phyloP scores from a whole-genome alignment of 1,140 invertebrate species.

The Patella vulgata region DNA sequence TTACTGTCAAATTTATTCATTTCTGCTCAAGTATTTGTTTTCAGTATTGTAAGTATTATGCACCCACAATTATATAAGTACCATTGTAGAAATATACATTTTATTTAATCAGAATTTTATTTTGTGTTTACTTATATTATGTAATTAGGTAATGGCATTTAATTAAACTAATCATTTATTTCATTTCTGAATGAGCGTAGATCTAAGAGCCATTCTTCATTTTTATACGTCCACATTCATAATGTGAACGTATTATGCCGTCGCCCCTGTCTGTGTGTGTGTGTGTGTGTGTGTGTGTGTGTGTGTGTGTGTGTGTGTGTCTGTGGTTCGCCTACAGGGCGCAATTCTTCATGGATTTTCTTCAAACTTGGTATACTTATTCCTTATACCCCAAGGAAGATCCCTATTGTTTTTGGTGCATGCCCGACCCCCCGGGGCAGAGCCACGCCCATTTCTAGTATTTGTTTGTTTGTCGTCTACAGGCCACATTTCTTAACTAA shows the following conservation, averaged over 20 bases:
- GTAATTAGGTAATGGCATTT: constrained; percentile 3
- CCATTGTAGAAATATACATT: not conserved
- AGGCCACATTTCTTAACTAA: no score
- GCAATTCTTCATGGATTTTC: no score
- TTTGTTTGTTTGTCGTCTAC: no score
- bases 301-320: constrained; percentile 26
- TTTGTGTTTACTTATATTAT: not conserved
- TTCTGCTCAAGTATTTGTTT: not conserved
- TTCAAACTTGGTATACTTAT: no score
- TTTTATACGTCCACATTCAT: no score
- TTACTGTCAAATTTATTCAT: not conserved
- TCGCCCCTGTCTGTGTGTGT: no score
- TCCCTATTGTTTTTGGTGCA: no score
- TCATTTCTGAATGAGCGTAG: not conserved
- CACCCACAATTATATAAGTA: not conserved
- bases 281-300: not conserved
- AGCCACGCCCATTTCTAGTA: no score
- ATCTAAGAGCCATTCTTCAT: not conserved
- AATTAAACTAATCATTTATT: not conserved
- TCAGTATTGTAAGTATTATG: constrained; percentile 2
- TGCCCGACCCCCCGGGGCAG: no score
- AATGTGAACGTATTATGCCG: no score
- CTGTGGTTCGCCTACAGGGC: no score
- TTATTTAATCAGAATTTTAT: not conserved
- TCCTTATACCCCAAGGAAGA: no score